A percentile compares a stretch with the other conserved stretches of the same genome.
Conservation (phyloP, 2,797 vertebrate species). For the Echiichthys vipera region DNA sequence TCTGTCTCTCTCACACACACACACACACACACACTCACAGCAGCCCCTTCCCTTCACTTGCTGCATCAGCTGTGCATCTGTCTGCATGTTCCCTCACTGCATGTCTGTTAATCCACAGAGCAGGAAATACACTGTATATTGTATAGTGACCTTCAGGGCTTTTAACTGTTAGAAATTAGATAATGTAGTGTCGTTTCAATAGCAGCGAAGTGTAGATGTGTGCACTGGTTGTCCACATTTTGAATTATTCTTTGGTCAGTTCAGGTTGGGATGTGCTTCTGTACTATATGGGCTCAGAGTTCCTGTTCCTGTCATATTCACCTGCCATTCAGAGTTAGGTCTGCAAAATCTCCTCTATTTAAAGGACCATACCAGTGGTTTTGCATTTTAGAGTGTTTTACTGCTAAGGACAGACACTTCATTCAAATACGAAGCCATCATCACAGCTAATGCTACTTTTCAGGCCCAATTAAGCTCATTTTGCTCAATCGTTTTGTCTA, state of each 20-base stretch:
- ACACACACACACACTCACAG: conserved; percentile 13
- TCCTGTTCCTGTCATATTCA: background rate
- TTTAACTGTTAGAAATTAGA: background rate
- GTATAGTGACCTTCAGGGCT: background rate
- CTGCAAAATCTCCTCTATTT: background rate
- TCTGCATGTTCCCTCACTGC: background rate
- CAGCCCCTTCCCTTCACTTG: background rate
- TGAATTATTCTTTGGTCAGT: background rate
- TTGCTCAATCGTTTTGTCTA: background rate
- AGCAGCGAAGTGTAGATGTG: background rate
- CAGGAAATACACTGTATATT: background rate
- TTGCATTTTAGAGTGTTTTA: background rate
- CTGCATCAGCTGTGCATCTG: conserved; percentile 14
- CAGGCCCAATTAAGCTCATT: background rate
- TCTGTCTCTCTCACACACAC: too few relatives aligned
- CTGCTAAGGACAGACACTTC: too few relatives aligned
- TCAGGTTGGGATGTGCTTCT: background rate
- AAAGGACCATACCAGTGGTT: background rate
- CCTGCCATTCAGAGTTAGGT: background rate
- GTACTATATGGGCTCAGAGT: background rate
- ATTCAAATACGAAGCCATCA: too few relatives aligned
- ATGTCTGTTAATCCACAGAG: background rate
- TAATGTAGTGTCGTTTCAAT: background rate
- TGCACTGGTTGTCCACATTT: background rate
- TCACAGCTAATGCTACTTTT: too few relatives aligned